A percentile compares a stretch with the other conserved stretches of the same genome.
phyloP scores from a whole-genome alignment of 2,888 invertebrate species.

The Mechanitis messenoides region DNA sequence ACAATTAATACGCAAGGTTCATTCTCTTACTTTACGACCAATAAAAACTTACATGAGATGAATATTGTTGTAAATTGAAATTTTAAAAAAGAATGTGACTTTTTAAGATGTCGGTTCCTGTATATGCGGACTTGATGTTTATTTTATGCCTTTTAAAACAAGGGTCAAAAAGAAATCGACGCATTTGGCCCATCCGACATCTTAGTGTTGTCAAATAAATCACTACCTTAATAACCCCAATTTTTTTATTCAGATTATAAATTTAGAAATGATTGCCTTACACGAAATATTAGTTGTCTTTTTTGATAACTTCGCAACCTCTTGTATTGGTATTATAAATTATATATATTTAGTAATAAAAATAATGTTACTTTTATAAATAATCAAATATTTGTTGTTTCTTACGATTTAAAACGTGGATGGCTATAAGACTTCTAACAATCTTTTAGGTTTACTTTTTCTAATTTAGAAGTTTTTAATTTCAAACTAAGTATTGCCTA shows the following conservation, averaged over 20 bases:
- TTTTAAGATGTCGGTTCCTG: conserved; percentile 45
- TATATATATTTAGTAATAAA: too few relatives aligned
- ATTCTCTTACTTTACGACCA: conserved; percentile 30
- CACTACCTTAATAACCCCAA: conserved; percentile 63
- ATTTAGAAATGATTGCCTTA: conserved; percentile 57
- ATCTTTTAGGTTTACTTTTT: too few relatives aligned
- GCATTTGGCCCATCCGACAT: conserved; percentile 62
- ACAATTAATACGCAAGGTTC: conserved; percentile 34
- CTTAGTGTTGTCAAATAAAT: conserved; percentile 65
- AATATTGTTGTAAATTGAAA: conserved; percentile 32
- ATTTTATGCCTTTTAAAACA: conserved; percentile 60
- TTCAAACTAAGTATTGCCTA: too few relatives aligned
- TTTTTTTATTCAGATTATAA: conserved; percentile 54
- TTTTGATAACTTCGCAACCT: conserved; percentile 21
- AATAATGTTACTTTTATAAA: too few relatives aligned
- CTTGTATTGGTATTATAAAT: conserved; percentile 7
- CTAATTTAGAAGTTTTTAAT: too few relatives aligned
- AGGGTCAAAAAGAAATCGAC: conserved; percentile 55
- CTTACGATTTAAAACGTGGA: too few relatives aligned
- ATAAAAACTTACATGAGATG: conserved; percentile 32
- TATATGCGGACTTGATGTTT: conserved; percentile 44
- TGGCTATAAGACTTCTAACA: too few relatives aligned
- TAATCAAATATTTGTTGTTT: too few relatives aligned
- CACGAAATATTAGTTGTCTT: conserved; percentile 30
- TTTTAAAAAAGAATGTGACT: conserved; percentile 34